Evolutionary conservation across 2,113 vertebrate genomes (phyloP), one percentile per base, ranked within the genome.

Genomic region (Ageneiosus marmoratus): DNA sequence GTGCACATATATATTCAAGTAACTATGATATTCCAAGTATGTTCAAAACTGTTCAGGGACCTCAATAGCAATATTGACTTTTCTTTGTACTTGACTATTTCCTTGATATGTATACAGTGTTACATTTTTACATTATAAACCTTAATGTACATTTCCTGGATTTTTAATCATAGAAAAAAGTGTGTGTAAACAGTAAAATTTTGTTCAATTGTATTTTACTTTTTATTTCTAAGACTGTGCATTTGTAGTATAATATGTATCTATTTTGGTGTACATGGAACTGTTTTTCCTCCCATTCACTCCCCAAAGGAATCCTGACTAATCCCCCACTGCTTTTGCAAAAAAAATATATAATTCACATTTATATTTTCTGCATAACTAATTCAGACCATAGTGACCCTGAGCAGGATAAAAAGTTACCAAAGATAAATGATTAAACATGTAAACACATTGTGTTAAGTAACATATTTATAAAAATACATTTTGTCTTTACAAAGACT

Each of bases 1-100:
- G 12, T 22, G 24, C 24, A 50, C 4, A 58, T 18, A 24, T 18
- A 24, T 0, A 75, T 60, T 7, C 16, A 24, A 75, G 5, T 24
- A 51, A 24, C 67, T 82, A 65, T 55, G 78, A 78, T 51, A 72
- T 70, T 34, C 24, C 34, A 34, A 29, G 3, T 62, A 32, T 32
- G 4, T 77, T 65, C 48, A 24, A 53, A 15, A 32, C 37, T 70
- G 20, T 82, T 86, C 84, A 79, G 80, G 67, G 67, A 82, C 63
- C 18, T 27, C 18, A 56, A 37, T 16, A 78, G 69, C 56, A 72
- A 72, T 58, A 55, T 24, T 24, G 7, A 80, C 29, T 20, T 73
- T 73, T 41, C 44, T 22, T 63, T 62, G 27, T 34, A 46, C 15
- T 15, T 13, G 11, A 37, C 41, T 10, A n/a, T 22, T 1, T 67